Conservation (phyloP, 2,888 invertebrate genomes). For the Dexiosoma caninum region DNA sequence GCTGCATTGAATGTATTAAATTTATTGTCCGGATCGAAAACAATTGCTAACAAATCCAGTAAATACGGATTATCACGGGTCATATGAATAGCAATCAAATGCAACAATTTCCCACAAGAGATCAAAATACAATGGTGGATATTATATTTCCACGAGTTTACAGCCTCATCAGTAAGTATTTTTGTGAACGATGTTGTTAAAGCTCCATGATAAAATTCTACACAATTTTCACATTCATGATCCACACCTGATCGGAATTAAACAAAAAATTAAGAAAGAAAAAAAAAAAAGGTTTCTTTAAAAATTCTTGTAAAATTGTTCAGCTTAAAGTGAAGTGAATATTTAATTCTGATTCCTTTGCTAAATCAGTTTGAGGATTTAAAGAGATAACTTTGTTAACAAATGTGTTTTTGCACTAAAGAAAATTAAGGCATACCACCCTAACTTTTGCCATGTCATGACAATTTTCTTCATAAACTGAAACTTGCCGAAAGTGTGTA, state of each 20-base stretch:
- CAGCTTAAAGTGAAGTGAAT: too few relatives aligned
- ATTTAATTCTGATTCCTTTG: too few relatives aligned
- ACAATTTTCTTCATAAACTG: too few relatives aligned
- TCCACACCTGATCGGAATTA: conserved; percentile 83
- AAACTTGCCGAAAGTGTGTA: too few relatives aligned
- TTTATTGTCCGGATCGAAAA: conserved; percentile 97
- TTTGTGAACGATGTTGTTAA: conserved; percentile 96
- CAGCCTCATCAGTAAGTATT: conserved; percentile 97
- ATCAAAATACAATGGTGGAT: conserved; percentile 96
- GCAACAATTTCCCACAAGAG: conserved; percentile 94
- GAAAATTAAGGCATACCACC: too few relatives aligned
- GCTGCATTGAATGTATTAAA: conserved; percentile 80
- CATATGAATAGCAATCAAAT: conserved; percentile 94
- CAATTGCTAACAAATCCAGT: conserved; percentile 93
- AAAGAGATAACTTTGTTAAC: too few relatives aligned
- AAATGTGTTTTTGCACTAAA: too few relatives aligned
- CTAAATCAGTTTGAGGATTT: too few relatives aligned
- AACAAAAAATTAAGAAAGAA: not conserved
- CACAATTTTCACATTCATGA: conserved; percentile 91
- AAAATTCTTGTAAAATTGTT: too few relatives aligned
- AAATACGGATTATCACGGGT: conserved; percentile 93
- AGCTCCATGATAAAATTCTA: conserved; percentile 96
- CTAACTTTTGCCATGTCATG: too few relatives aligned
- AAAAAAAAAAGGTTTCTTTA: too few relatives aligned
- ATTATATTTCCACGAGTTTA: conserved; percentile 97